These are phyloP conservation scores for Tenthredo distinguenda DNA, from an alignment of 2,888 invertebrate genomes.

Conservation along the genomic window DNA sequence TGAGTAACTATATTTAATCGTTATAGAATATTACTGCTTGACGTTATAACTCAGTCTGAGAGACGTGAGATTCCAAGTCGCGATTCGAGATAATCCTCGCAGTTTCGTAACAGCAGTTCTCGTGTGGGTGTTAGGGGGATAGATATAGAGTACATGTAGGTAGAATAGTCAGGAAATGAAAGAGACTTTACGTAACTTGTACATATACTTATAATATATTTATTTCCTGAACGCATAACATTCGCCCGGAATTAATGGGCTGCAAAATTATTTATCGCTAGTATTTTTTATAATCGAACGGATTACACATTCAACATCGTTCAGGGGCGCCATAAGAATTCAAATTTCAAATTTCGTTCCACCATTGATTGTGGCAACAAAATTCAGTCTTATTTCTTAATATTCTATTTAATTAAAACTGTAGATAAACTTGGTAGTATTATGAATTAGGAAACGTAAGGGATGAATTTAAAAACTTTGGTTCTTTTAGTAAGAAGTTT, in stretches of 20 bases:
- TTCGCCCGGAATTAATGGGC: slow-evolving; percentile 17
- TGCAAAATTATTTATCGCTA: not conserved
- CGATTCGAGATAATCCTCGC: not conserved
- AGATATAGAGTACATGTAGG: not conserved
- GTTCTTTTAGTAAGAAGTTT: not conserved
- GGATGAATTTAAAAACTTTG: not conserved
- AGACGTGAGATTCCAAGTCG: not conserved
- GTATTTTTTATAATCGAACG: not conserved
- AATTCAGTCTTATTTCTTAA: not conserved
- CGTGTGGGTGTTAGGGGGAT: not conserved
- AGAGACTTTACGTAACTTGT: slow-evolving; percentile 18
- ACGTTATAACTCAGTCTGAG: not conserved
- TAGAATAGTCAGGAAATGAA: not conserved
- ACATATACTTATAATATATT: slow-evolving; percentile 39
- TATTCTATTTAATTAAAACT: not conserved
- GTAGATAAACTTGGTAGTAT: no score
- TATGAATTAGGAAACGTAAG: not conserved
- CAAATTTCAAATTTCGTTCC: not conserved
- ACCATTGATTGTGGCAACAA: not conserved
- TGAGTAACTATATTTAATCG: not conserved
- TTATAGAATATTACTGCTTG: not conserved
- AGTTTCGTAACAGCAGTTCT: not conserved
- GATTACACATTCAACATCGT: not conserved
- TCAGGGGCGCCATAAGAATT: not conserved
- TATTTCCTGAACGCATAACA: slow-evolving; percentile 40